A percentile compares a stretch with the other conserved stretches of the same genome.
Conservation (phyloP, 2,888 invertebrate species). For the Maniola hyperantus region DNA sequence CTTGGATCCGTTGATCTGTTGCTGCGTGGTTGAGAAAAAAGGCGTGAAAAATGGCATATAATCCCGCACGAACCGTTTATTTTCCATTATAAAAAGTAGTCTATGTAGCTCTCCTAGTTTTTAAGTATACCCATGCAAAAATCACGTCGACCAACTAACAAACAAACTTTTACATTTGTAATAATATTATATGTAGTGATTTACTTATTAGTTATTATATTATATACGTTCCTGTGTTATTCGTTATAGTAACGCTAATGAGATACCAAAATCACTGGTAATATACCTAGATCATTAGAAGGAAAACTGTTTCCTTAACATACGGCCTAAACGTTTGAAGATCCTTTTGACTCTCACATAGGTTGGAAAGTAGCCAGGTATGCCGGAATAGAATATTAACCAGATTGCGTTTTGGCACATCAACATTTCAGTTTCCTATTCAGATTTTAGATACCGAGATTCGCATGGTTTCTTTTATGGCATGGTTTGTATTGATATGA, state of each 20-base stretch:
- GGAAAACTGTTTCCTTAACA: not conserved
- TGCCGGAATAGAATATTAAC: not conserved
- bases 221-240: not conserved
- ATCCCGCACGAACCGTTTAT: too few species aligned
- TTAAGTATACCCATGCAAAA: too few species aligned
- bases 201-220: too few species aligned
- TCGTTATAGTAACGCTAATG: not conserved
- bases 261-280: not conserved
- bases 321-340: not conserved
- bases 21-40: too few species aligned
- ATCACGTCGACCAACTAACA: too few species aligned
- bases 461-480: not conserved
- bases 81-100: too few species aligned
- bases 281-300: not conserved
- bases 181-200: too few species aligned
- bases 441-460: slow-evolving; percentile 8
- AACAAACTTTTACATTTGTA: too few species aligned
- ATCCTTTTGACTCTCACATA: not conserved
- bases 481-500: not conserved
- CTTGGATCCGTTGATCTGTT: too few species aligned
- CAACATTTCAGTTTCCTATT: not conserved
- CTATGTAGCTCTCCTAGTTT: too few species aligned
- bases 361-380: slow-evolving; percentile 4
- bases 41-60: too few species aligned
- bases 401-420: not conserved